Base-by-base conservation (phyloP, 2,113 vertebrate genomes). In the Tichodroma muraria region DNA sequence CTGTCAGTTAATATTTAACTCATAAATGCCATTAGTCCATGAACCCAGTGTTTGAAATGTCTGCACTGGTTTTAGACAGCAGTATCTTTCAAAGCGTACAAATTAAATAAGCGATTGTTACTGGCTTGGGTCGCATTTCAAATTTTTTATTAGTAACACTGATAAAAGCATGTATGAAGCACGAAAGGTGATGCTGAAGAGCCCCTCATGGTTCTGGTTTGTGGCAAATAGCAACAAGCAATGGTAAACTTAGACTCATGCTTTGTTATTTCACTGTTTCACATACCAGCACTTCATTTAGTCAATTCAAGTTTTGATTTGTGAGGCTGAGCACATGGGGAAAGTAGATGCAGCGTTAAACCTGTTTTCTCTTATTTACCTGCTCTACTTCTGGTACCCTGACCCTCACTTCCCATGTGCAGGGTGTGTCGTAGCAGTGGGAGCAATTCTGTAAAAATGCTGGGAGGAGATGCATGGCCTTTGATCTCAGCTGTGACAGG, bases 191-290 rank as follows among this genome's bases (percentile, higher is more conserved):
- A 49, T 44, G 22, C 35, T 86, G 33, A 37, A 56, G 35, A 79
- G 30, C 24, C 13, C 20, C 22, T 84, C 24, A 8, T 28, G 71
- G 11, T 24, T 44, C 52, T 79, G 40, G 7, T 52, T 52, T 64
- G 65, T 4, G 10, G 61, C 38, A 54, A 57, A 20, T 1, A 18
- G n/a, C 20, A 25, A 2, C 54, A 22, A 13, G 50, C 5, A 47
- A 1, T 11, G 24, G 24, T 20, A n/a, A 38, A 60, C 16, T 25
- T 31, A 8, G 38, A 27, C 5, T 27, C 0, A 0, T 16, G 15
- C 35, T 68, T 38, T 24, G 3, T 60, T 69, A 30, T 66, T 44
- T 71, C 17, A 24, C 47, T 37, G 30, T 47, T 73, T 75, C n/a
- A 16, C 35, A 15, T 28, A 71, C 15, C 17, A 54, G 42, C 9